These are phyloP conservation scores for Caerostris extrusa DNA, from an alignment of 1,140 invertebrate genomes.

Conservation along the genomic window DNA sequence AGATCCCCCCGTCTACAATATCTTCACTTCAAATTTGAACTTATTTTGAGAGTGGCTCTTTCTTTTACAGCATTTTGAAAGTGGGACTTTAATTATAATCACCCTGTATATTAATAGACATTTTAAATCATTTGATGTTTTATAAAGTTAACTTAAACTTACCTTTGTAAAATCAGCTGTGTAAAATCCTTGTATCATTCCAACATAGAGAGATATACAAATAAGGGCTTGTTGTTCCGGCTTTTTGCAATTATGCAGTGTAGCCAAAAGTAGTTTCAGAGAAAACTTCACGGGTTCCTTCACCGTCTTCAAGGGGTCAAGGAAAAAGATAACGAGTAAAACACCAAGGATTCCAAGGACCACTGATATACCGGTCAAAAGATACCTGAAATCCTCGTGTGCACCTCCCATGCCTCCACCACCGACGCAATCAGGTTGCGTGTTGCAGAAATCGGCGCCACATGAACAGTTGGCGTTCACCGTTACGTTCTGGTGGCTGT, in stretches of 20 bases:
- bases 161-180: conserved; percentile 53
- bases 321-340: neutral
- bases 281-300: conserved; percentile 15
- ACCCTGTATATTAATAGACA: no score
- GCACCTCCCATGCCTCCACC: neutral
- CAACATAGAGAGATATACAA: neutral
- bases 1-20: no score
- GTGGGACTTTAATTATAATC: no score
- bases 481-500: neutral
- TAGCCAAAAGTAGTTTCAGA: neutral
- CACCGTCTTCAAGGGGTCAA: neutral
- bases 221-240: neutral
- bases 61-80: no score
- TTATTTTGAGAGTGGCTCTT: no score
- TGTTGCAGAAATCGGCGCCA: neutral
- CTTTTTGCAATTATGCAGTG: neutral
- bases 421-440: neutral
- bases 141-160: neutral
- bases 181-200: conserved; percentile 56
- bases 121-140: no score
- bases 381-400: conserved; percentile 82
- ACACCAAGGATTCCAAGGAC: neutral
- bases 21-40: no score
- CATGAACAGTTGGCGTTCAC: neutral
- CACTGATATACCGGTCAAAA: conserved; percentile 1